Conservation (phyloP, 2,797 vertebrate genomes). For the Gila robusta region DNA sequence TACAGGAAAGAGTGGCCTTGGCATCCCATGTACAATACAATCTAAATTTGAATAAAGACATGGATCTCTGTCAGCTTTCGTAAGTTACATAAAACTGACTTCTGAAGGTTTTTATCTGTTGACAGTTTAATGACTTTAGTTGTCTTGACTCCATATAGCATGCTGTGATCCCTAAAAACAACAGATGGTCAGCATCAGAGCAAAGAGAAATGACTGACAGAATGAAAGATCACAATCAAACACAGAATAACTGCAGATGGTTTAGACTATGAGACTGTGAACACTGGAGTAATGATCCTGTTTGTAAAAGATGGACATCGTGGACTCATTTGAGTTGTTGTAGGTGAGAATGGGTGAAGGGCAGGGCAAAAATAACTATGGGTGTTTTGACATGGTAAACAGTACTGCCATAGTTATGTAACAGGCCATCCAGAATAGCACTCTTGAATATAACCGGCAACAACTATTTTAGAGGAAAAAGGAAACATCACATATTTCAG, state of each 20-base stretch:
- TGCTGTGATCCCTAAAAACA: neutral
- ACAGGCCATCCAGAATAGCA: constrained; percentile 1
- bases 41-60: constrained; percentile 46
- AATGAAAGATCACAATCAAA: constrained; percentile 33
- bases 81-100: neutral
- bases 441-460: constrained; percentile 64
- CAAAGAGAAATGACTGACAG: constrained; percentile 30
- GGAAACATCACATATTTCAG: constrained; percentile 75
- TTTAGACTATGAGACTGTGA: neutral
- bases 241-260: constrained; percentile 4
- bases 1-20: constrained; percentile 80
- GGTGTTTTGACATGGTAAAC: constrained; percentile 15
- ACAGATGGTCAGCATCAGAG: constrained; percentile 40
- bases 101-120: constrained; percentile 9
- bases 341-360: constrained; percentile 29
- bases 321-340: constrained; percentile 20
- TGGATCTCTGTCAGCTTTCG: neutral
- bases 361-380: constrained; percentile 60
- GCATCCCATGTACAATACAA: constrained; percentile 37
- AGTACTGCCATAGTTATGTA: constrained; percentile 2
- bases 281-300: constrained; percentile 47
- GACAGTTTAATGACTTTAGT: constrained; percentile 3
- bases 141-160: neutral
- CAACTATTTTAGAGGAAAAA: constrained; percentile 73
- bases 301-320: constrained; percentile 47